Conservation (phyloP, 2,888 invertebrate species). For the Diadromus collaris region DNA sequence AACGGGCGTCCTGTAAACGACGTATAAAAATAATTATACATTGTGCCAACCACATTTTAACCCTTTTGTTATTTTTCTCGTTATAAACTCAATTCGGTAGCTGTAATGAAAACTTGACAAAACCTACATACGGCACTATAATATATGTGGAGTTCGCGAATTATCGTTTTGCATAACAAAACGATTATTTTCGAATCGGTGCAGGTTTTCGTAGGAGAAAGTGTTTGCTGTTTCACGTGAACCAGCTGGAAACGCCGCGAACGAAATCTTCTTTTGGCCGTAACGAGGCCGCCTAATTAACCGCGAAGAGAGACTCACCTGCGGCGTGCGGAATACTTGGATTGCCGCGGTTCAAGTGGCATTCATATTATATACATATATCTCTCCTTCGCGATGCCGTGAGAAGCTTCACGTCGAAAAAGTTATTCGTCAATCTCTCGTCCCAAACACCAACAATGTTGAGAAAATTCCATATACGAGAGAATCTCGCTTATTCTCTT, state of each 20-base stretch:
- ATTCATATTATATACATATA: slow-evolving; percentile 3
- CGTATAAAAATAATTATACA: too few relatives aligned
- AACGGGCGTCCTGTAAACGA: too few relatives aligned
- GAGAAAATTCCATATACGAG: slow-evolving; percentile 1
- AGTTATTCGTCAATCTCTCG: neutral
- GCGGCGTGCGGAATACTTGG: slow-evolving; percentile 19
- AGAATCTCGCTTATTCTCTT: neutral
- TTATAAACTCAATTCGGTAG: too few relatives aligned
- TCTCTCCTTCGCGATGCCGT: slow-evolving; percentile 42
- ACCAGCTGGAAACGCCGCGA: slow-evolving; percentile 33
- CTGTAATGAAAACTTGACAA: neutral
- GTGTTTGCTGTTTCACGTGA: slow-evolving; percentile 34
- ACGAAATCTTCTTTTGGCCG: slow-evolving; percentile 48
- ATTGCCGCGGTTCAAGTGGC: slow-evolving; percentile 5
- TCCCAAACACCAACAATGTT: neutral
- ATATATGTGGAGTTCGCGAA: neutral
- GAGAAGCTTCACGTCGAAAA: slow-evolving; percentile 35
- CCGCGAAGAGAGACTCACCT: slow-evolving; percentile 48
- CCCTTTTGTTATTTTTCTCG: too few relatives aligned
- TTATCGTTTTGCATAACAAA: slow-evolving; percentile 18
- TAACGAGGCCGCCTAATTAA: slow-evolving; percentile 59
- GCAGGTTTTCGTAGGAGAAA: slow-evolving; percentile 51
- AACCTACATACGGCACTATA: too few relatives aligned
- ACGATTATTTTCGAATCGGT: slow-evolving; percentile 18
- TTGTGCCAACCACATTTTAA: too few relatives aligned